Conservation (phyloP, 2,113 vertebrate genomes). For the Ciconia boyciana region DNA sequence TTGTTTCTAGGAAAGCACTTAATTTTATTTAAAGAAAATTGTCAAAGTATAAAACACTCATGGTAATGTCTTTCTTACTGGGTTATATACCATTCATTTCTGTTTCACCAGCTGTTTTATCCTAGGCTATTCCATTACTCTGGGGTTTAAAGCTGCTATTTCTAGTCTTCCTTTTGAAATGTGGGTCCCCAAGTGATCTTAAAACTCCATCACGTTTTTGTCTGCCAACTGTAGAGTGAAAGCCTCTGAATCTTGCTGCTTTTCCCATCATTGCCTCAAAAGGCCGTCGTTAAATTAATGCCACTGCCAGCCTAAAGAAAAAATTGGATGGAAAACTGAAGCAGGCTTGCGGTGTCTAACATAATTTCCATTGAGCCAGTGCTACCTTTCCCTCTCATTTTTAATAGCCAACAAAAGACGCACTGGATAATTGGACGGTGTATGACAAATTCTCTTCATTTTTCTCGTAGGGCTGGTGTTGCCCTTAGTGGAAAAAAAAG, state of each 20-base stretch:
- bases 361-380: background rate
- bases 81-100: conserved; percentile 59
- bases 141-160: conserved; percentile 57
- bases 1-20: conserved; percentile 72
- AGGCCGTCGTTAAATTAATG: conserved; percentile 19
- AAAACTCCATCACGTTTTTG: background rate
- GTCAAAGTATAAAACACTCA: conserved; percentile 58
- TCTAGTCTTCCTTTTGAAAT: conserved; percentile 53
- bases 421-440: background rate
- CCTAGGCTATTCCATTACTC: background rate
- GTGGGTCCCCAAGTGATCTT: conserved; percentile 23
- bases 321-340: background rate
- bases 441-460: background rate
- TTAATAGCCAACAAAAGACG: background rate
- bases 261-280: conserved; percentile 10
- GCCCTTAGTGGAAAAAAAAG: background rate
- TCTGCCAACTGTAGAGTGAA: conserved; percentile 1
- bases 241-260: conserved; percentile 36
- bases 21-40: conserved; percentile 67
- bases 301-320: conserved; percentile 14
- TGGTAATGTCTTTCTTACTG: conserved; percentile 64
- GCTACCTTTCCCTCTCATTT: background rate
- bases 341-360: background rate
- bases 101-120: conserved; percentile 12
- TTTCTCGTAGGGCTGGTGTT: background rate